Base-by-base conservation (phyloP, 2,113 vertebrate genomes). In the Pygathrix nemaeus region DNA sequence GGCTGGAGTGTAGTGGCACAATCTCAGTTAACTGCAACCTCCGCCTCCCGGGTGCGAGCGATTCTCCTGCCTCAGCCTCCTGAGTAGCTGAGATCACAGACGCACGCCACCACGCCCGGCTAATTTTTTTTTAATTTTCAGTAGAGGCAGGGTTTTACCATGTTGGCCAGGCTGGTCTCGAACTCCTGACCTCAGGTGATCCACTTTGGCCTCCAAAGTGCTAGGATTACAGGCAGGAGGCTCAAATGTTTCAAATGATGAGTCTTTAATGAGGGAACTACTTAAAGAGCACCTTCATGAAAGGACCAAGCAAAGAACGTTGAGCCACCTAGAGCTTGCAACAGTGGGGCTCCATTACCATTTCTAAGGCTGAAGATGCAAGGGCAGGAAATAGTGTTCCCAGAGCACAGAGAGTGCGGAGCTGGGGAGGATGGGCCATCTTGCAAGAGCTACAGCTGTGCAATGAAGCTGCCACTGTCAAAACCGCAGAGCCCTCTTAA, bases 71-170 rank as follows among this genome's bases (percentile, higher is more conserved):
- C 23, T 61, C 59, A 61, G 25, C 59, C 25, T 11, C 25, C 59
- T 10, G 3, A 61, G 59, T 27, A 27, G 59, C 59, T 61, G 10
- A 25, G 25, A 61, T 61, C 59, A 61, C 59, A 61, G 59, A 25
- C 0, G 11, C 21, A 25, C 0, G 3, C 23, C 59, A 27, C 59
- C 59, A 61, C 1, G 9, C 9, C 23, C 23, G 8, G 23, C 59
- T 27, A 61, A 27, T 61, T 27, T 61, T 61, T 59, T 59, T 55
- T 20, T 10, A 27, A 61, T 61, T 61, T 61, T 61, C 59, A 61
- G 23, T 61, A 61, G 9, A 61, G 59, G 4, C 9, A 25, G 25
- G 59, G 59, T 61, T 61, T 61, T 10, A 61, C 23, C 59, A 61
- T 27, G 59, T 27, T 61, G 25, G 59, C 59, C 59, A 61, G 25